Evolutionary conservation across 1,140 invertebrate genomes (phyloP).

Genomic region (Apis laboriosa): DNA sequence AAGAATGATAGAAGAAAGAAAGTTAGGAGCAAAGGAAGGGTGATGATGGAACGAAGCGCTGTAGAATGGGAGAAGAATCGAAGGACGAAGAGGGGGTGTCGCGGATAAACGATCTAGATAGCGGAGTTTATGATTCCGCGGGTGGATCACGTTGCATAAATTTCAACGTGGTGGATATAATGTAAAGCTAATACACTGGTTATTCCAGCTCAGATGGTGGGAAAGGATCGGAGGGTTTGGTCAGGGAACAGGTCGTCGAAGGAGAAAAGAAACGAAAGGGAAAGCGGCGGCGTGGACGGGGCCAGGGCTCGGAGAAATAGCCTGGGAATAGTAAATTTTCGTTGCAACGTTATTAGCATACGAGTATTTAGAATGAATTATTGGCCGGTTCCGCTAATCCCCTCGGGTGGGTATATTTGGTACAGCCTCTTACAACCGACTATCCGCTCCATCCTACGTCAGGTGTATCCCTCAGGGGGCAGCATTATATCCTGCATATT

Average conservation of each 20-base stretch:
- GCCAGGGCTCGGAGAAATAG: slow-evolving; percentile 47
- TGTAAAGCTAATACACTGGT: slow-evolving; percentile 70
- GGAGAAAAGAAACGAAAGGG: background rate
- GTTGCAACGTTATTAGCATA: slow-evolving; percentile 74
- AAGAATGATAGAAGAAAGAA: too few species aligned
- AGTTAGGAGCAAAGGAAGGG: too few species aligned
- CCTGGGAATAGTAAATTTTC: slow-evolving; percentile 74
- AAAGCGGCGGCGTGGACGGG: background rate
- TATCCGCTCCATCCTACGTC: slow-evolving; percentile 55
- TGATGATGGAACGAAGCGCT: too few species aligned
- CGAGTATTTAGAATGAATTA: slow-evolving; percentile 78
- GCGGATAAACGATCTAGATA: slow-evolving; percentile 66
- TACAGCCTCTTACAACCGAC: slow-evolving; percentile 19
- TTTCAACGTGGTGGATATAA: slow-evolving; percentile 63
- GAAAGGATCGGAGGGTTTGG: background rate
- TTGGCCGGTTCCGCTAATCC: slow-evolving; percentile 66
- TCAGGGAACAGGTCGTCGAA: background rate
- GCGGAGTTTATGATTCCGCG: slow-evolving; percentile 57
- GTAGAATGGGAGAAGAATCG: background rate
- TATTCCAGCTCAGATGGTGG: slow-evolving; percentile 37
- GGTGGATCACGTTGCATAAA: slow-evolving; percentile 67
- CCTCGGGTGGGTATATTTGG: slow-evolving; percentile 66
- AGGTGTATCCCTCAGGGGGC: slow-evolving; percentile 70
- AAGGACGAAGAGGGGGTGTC: slow-evolving; percentile 15
- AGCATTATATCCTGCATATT: slow-evolving; percentile 68